A percentile compares a stretch with the other conserved stretches of the same genome.
phyloP scores from a whole-genome alignment of 2,797 vertebrate genomes.

The Cynodonichthys magdalenae region DNA sequence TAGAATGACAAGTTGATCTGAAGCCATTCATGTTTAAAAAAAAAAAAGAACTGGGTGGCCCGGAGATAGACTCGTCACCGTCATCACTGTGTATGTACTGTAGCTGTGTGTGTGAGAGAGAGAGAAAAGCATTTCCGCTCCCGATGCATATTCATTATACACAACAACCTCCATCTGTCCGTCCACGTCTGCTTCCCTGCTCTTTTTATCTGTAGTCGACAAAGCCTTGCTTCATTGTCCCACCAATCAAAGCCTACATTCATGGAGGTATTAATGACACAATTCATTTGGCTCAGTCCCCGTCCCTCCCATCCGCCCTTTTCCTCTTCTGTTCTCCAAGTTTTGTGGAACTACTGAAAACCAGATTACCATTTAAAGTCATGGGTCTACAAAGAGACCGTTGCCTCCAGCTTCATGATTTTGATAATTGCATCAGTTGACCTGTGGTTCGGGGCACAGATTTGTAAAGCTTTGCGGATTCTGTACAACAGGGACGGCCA shows the following conservation, averaged over 20 bases:
- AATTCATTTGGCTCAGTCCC: constrained; percentile 63
- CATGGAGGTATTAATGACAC: constrained; percentile 69
- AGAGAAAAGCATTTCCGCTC: constrained; percentile 33
- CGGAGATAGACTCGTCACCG: background rate
- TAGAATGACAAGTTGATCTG: too few relatives aligned
- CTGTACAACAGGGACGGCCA: background rate
- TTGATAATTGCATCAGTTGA: background rate
- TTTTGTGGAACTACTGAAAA: constrained; percentile 23
- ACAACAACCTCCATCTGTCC: constrained; percentile 40
- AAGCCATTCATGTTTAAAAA: background rate
- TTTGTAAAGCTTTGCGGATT: too few relatives aligned
- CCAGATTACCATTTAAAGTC: constrained; percentile 5
- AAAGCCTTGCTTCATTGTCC: constrained; percentile 65
- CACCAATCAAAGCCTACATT: constrained; percentile 75
- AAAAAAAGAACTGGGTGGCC: background rate
- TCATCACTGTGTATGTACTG: background rate
- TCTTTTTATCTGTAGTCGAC: constrained; percentile 64
- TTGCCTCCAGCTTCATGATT: background rate
- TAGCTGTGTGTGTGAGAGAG: constrained; percentile 1
- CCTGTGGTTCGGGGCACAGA: background rate
- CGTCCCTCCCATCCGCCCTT: constrained; percentile 31
- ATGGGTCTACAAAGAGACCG: background rate
- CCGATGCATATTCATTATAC: constrained; percentile 38
- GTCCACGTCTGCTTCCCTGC: constrained; percentile 47
- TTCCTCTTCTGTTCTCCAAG: constrained; percentile 35